Conservation (phyloP, 2,797 vertebrate genomes). For the Fringilla coelebs region DNA sequence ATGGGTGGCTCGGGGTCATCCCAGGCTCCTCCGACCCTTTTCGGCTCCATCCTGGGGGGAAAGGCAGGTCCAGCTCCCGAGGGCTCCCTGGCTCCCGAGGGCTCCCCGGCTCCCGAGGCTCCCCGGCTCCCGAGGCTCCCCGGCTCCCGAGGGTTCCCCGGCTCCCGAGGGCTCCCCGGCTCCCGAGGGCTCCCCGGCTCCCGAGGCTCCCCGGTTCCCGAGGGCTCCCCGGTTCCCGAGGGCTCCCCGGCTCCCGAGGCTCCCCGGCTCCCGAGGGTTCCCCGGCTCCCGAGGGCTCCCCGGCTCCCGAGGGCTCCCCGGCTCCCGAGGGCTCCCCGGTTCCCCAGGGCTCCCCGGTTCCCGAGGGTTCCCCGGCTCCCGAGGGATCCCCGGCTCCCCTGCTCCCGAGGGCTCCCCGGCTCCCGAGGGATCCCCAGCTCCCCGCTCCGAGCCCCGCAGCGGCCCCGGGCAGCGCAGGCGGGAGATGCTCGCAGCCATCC, state of each 20-base stretch:
- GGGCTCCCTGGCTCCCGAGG: background rate
- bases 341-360: no score
- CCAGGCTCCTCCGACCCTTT: background rate
- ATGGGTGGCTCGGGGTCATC: background rate
- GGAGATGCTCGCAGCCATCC: background rate
- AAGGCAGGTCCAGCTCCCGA: background rate
- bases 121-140: background rate
- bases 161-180: background rate
- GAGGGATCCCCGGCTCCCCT: background rate
- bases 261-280: no score
- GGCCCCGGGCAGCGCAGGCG: background rate
- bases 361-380: no score
- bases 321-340: no score
- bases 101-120: no score
- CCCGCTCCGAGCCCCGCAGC: background rate
- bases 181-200: background rate
- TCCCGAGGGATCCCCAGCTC: background rate
- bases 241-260: no score
- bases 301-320: no score
- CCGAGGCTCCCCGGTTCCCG: no score
- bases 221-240: no score
- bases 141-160: background rate
- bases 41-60: accelerated
- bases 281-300: no score
- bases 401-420: background rate